Conservation (phyloP, 37 sponge, comb jelly and placozoan genomes). For the Oscarella lobularis region DNA sequence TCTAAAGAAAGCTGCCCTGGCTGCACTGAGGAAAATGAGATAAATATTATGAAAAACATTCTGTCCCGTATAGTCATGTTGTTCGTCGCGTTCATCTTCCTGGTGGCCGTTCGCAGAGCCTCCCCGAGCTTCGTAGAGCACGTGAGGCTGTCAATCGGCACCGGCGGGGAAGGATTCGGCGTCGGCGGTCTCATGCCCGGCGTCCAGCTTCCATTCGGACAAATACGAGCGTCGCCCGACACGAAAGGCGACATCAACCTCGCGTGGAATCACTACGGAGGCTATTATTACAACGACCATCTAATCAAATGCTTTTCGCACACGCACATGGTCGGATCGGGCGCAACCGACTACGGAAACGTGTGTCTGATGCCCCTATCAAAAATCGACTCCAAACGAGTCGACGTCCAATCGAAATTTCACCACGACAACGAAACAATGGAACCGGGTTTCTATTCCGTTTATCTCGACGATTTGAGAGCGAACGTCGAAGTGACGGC, state of each 20-base stretch:
- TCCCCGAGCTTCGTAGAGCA: too few species aligned
- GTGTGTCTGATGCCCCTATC: conserved; percentile 30
- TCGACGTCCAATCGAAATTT: conserved; percentile 19
- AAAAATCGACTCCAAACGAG: neutral
- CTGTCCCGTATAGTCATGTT: too few species aligned
- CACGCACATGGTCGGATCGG: conserved; percentile 54
- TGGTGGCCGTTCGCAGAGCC: too few species aligned
- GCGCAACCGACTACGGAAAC: conserved; percentile 35
- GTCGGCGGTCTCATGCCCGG: conserved; percentile 26
- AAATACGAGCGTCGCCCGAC: conserved; percentile 35
- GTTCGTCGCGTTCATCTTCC: too few species aligned
- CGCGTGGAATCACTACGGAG: conserved; percentile 28
- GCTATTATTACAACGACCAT: conserved; percentile 36
- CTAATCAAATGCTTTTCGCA: conserved; percentile 44
- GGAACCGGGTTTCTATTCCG: conserved; percentile 16
- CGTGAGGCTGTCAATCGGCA: too few species aligned
- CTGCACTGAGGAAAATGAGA: too few species aligned
- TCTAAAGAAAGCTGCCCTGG: too few species aligned
- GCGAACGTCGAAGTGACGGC: conserved; percentile 19
- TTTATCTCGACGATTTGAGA: conserved; percentile 7
- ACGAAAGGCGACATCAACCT: conserved; percentile 9
- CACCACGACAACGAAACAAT: conserved; percentile 21
- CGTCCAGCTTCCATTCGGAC: conserved; percentile 29
- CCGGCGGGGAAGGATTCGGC: conserved; percentile 40
- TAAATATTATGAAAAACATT: too few species aligned